Evolutionary conservation across 1,140 invertebrate species (phyloP), one percentile per base, ranked within the genome.

Genomic region (Hestina assimilis): DNA sequence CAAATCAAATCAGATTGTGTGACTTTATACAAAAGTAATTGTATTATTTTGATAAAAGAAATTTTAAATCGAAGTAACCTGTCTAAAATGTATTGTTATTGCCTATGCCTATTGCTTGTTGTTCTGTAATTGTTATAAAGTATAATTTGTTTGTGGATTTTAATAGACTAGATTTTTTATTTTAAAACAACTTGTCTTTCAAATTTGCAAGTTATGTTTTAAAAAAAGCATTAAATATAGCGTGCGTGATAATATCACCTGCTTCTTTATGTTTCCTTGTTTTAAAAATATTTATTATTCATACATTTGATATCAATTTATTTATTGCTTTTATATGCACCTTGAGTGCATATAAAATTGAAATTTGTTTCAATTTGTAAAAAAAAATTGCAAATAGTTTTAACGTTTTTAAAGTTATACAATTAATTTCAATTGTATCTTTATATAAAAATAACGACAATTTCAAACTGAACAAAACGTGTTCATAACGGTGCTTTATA

Each of bases 231-330:
- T 64, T 64, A 64, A 59, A 15, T 56, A 55, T 47, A 59, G 15
- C 50, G 29, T 52, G 62, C 51, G 40, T 55, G 62, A 33, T 56
- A 31, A 48, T 17, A 26, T 43, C 62, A 64, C 62, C 62, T 64
- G 62, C 53, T 51, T 24, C 21, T 48, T 48, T 38, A 40, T 41
- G 45, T 48, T 41, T 57, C 54, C 35, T 38, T 57, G 46, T 40
- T 57, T 57, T 41, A 57, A 24, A 57, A 57, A 35, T 38, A 15
- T 33, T 38, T 38, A 38, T 50, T 38, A 50, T 50, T 38, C 29
- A 23, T 7, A 33, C 9, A 6, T 38, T n/a, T 31, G 23, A 40
- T 50, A 50, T 38, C 8, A 50, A 50, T 50, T 21, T 50, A 50
- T 38, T 23, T 38, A 8, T 23, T 38, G n/a, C 12, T n/a, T 35